These are phyloP conservation scores for Delia radicum DNA, from an alignment of 1,140 invertebrate species.

Conservation along the genomic window DNA sequence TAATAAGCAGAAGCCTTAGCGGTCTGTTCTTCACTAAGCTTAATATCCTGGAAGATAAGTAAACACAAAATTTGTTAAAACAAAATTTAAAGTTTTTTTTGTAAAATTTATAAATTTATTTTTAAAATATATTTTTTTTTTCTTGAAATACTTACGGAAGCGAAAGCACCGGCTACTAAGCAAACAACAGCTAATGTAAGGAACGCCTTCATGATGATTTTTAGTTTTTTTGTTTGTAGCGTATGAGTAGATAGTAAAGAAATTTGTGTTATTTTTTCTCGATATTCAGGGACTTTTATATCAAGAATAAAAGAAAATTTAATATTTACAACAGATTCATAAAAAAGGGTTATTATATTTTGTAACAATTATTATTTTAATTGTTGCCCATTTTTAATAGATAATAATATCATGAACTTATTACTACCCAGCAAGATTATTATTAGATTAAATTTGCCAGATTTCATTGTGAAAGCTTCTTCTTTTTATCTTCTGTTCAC, in stretches of 20 bases:
- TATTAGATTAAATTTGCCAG: too few species aligned
- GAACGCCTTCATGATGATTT: slow-evolving; percentile 7
- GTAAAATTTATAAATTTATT: too few species aligned
- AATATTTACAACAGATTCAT: too few species aligned
- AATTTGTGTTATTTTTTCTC: background rate
- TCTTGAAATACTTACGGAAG: background rate
- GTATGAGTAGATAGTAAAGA: background rate
- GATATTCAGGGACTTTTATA: background rate
- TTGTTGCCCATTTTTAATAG: too few species aligned
- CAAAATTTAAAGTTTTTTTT: background rate
- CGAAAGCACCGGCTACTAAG: background rate
- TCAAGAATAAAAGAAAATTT: too few species aligned
- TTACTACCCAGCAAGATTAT: too few species aligned
- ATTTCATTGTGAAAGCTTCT: too few species aligned
- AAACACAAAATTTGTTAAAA: background rate
- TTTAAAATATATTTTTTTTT: background rate
- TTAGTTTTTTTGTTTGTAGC: background rate
- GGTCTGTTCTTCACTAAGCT: slow-evolving; percentile 15
- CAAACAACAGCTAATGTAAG: slow-evolving; percentile 14
- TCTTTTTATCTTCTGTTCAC: too few species aligned
- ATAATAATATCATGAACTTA: too few species aligned
- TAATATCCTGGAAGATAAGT: background rate
- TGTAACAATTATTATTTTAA: too few species aligned
- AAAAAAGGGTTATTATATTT: too few species aligned
- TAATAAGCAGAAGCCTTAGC: background rate